A percentile compares a stretch with the other conserved stretches of the same genome.
These are phyloP conservation scores for Dilophus febrilis DNA, from an alignment of 2,888 invertebrate genomes.

Conservation along the genomic window DNA sequence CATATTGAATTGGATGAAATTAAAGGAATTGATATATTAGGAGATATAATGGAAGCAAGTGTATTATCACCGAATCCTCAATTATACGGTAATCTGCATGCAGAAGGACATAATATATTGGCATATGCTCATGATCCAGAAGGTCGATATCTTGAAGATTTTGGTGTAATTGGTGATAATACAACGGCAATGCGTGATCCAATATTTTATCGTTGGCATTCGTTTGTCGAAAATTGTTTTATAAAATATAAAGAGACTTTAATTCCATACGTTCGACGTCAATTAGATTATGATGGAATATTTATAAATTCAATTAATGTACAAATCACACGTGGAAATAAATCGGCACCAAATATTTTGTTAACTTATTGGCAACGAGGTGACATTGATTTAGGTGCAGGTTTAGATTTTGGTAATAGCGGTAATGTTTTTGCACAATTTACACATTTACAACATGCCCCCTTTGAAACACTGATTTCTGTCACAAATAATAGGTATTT, in stretches of 20 bases:
- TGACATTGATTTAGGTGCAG: conserved; percentile 61
- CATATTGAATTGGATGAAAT: conserved; percentile 15
- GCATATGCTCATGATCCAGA: conserved; percentile 21
- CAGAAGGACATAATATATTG: conserved; percentile 19
- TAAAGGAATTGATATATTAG: conserved; percentile 23
- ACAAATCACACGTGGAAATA: conserved; percentile 15
- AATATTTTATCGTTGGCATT: conserved; percentile 24
- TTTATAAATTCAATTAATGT: conserved; percentile 15
- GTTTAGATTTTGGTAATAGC: conserved; percentile 59
- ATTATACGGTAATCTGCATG: conserved; percentile 20
- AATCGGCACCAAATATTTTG: conserved; percentile 34
- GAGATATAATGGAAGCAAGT: conserved; percentile 21
- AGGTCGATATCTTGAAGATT: conserved; percentile 6
- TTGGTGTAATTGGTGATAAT: conserved; percentile 6
- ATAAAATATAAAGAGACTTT: conserved; percentile 20
- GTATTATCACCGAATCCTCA: conserved; percentile 11
- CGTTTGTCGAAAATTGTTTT: conserved; percentile 21
- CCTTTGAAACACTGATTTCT: conserved; percentile 41
- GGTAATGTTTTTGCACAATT: conserved; percentile 48
- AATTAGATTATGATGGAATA: conserved; percentile 6
- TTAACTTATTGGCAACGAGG: conserved; percentile 65
- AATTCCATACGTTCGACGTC: conserved; percentile 5
- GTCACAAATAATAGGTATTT: conserved; percentile 31
- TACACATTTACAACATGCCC: conserved; percentile 52
- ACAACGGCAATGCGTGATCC: conserved; percentile 25